A percentile compares a stretch with the other conserved stretches of the same genome.
These are phyloP conservation scores for Leptinotarsa texana DNA, from an alignment of 1,140 invertebrate species.

Conservation along the genomic window DNA sequence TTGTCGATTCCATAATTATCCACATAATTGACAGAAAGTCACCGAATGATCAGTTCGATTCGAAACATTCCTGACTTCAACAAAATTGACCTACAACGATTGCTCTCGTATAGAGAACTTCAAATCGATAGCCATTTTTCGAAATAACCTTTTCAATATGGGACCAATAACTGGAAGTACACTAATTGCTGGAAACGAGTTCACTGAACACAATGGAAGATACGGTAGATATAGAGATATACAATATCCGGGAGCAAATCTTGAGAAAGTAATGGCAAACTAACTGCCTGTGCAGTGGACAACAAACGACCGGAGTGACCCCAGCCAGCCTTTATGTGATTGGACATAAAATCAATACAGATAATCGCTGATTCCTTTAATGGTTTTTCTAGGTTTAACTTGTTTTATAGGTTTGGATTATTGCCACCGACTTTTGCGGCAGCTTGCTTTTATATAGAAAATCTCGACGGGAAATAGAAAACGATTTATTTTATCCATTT, in stretches of 20 bases:
- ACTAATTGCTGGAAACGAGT: constrained; percentile 14
- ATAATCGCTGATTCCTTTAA: constrained; percentile 51
- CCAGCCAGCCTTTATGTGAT: constrained; percentile 39
- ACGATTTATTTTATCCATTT: constrained; percentile 30
- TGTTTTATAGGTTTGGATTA: constrained; percentile 43
- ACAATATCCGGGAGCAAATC: constrained; percentile 38
- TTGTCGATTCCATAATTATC: too few species aligned
- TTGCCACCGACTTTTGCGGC: constrained; percentile 37
- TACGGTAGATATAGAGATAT: constrained; percentile 14
- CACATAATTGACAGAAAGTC: too few species aligned
- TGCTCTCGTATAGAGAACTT: too few species aligned
- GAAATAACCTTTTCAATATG: too few species aligned
- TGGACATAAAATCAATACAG: constrained; percentile 49
- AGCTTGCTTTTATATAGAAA: constrained; percentile 35
- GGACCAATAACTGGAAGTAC: too few species aligned
- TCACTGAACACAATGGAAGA: constrained; percentile 7
- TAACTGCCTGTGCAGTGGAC: constrained; percentile 40
- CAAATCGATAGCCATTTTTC: too few species aligned
- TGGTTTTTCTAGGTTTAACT: constrained; percentile 47
- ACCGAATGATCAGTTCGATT: too few species aligned
- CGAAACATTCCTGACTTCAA: too few species aligned
- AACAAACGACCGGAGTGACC: constrained; percentile 24
- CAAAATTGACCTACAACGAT: too few species aligned
- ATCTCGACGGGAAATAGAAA: constrained; percentile 27
- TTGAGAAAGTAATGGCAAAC: constrained; percentile 36